Conservation (phyloP, 2,888 invertebrate genomes). For the Eutolmus rufibarbis region DNA sequence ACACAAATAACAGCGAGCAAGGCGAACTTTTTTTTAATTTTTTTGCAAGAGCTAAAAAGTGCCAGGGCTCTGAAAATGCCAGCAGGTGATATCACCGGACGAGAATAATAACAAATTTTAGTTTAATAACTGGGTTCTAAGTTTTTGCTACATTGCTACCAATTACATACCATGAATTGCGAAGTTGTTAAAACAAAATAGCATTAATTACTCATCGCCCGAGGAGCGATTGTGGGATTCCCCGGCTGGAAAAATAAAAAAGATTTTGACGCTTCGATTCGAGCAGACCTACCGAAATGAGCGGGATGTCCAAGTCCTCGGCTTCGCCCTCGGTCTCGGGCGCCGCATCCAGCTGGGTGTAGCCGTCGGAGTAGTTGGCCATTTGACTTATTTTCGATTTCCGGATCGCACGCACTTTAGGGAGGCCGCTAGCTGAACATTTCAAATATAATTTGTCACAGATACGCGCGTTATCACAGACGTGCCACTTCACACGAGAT, state of each 20-base stretch:
- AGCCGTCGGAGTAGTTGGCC: background rate
- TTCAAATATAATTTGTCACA: background rate
- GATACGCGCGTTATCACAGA: background rate
- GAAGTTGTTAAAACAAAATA: background rate
- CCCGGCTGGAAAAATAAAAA: background rate
- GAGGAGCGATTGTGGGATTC: background rate
- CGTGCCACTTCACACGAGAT: background rate
- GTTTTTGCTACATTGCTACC: background rate
- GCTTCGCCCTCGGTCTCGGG: background rate
- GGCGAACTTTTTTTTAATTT: background rate
- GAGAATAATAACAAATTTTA: background rate
- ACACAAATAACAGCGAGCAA: background rate
- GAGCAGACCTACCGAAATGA: background rate
- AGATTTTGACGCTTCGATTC: background rate
- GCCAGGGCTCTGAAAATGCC: background rate
- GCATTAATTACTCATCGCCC: background rate
- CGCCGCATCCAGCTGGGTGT: background rate
- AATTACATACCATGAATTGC: background rate
- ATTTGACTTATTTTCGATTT: background rate
- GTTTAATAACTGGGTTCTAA: background rate
- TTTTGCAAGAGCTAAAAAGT: background rate
- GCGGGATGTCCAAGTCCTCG: background rate
- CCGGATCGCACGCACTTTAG: background rate
- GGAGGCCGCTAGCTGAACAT: background rate
- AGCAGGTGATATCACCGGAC: background rate